Base-by-base conservation (phyloP, 2,888 invertebrate genomes). In the Cephus rjabovi region DNA sequence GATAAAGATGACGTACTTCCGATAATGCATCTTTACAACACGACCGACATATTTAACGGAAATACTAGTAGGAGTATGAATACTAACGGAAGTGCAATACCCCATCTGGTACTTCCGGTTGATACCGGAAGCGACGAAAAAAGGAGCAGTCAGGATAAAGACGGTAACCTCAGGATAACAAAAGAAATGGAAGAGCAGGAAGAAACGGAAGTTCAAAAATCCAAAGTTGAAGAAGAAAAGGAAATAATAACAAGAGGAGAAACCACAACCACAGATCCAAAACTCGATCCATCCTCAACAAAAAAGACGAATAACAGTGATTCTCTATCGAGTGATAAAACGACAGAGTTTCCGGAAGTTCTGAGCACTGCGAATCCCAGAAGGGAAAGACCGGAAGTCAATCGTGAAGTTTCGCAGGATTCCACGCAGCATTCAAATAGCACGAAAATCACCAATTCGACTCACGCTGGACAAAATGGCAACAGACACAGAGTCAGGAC, bases 21-120 rank as follows among this genome's bases (percentile, higher is more conserved):
- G 33, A 91, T 91, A 80, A 91, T 91, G 91, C 88, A 90, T 75
- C 84, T 90, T 77, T 91, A 91, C 86, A 91, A 91, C 81, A 90
- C 90, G 1, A 90, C 90, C 37, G 86, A 85, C 40, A 91, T 91
- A 56, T 91, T 91, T 81, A 90, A 91, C 80, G 88, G 83, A 37
- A 89, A 85, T 30, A 84, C 83, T 23, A 77, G 70, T 40, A 69
- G 76, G 69, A 75, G 33, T 35, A 69, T 76, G 74, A 37, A 69
- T 71, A 35, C 76, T 37, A 69, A 73, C 74, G 74, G 69, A 69
- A 35, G 34, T 34, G 73, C 74, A 74, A 34, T 71, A 15, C 31
- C 71, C 33, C 69, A 76, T 33, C 76, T 34, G 75, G 75, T 31
- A 68, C 78, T 78, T 78, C 78, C 78, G 78, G 78, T 69, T 35